phyloP scores from a whole-genome alignment of 1,140 invertebrate genomes.

The Pogonomyrmex californicus region DNA sequence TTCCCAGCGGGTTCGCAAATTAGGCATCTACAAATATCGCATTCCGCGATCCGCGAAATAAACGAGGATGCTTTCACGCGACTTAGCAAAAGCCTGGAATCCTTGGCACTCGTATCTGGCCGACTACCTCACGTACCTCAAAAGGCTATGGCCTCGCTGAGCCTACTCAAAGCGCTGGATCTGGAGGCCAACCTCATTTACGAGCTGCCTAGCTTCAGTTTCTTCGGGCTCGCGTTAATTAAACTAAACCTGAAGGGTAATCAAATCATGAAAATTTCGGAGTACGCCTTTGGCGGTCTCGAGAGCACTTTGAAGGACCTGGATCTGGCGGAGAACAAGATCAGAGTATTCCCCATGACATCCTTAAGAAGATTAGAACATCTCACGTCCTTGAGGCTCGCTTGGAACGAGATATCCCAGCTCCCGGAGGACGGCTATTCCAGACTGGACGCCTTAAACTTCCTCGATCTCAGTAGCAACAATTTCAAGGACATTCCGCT shows the following conservation, averaged over 20 bases:
- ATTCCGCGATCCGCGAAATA: constrained; percentile 92
- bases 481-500: constrained; percentile 92
- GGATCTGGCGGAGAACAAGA: constrained; percentile 94
- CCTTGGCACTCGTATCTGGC: constrained; percentile 93
- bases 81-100: constrained; percentile 92
- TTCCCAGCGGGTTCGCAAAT: constrained; percentile 92
- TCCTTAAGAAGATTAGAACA: constrained; percentile 92
- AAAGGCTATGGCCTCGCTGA: constrained; percentile 92
- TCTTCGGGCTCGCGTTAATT: constrained; percentile 93
- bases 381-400: constrained; percentile 91
- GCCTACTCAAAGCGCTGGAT: constrained; percentile 92
- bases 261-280: constrained; percentile 91
- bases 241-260: constrained; percentile 95
- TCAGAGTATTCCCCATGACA: constrained; percentile 93
- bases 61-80: constrained; percentile 92
- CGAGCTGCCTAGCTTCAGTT: constrained; percentile 94
- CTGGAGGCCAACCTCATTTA: constrained; percentile 94
- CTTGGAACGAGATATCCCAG: constrained; percentile 93
- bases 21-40: constrained; percentile 93
- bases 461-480: constrained; percentile 95
- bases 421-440: constrained; percentile 92
- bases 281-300: constrained; percentile 94
- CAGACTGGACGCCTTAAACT: constrained; percentile 90
- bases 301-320: constrained; percentile 93
- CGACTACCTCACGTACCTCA: constrained; percentile 93